Evolutionary conservation across 2,888 invertebrate genomes (phyloP).

Genomic region (Idaea dimidiata): DNA sequence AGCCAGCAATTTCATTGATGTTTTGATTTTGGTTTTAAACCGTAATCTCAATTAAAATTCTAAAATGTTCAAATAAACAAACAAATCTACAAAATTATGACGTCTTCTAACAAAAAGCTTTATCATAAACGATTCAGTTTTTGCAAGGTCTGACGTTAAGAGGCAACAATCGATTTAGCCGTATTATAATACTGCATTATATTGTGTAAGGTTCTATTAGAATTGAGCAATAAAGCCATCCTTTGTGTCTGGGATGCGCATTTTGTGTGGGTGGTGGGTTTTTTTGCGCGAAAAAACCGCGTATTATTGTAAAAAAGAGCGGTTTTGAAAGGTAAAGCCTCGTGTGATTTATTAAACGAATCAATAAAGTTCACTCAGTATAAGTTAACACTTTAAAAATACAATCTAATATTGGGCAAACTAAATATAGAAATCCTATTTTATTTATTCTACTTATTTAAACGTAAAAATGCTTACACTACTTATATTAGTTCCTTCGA

Average conservation of each 20-base stretch:
- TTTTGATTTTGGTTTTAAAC: too few relatives aligned
- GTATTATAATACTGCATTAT: background rate
- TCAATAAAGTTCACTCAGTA: too few relatives aligned
- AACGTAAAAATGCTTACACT: too few relatives aligned
- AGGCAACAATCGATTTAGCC: background rate
- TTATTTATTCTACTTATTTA: too few relatives aligned
- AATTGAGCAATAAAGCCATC: background rate
- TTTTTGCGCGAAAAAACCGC: background rate
- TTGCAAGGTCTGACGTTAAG: conserved; percentile 21
- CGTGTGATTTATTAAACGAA: background rate
- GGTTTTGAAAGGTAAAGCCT: background rate
- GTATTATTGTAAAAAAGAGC: background rate
- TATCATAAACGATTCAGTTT: conserved; percentile 6
- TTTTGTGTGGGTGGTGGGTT: background rate
- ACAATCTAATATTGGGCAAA: too few relatives aligned
- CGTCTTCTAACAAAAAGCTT: background rate
- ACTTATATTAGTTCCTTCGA: too few relatives aligned
- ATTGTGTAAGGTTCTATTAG: background rate
- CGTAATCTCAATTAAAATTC: too few relatives aligned
- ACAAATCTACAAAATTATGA: too few relatives aligned
- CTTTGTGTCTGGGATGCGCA: background rate
- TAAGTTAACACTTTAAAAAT: too few relatives aligned
- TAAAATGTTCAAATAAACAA: too few relatives aligned
- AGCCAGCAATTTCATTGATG: too few relatives aligned
- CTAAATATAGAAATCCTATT: too few relatives aligned